Evolutionary conservation across 1,140 invertebrate genomes (phyloP).

Genomic region (Ips typographus): DNA sequence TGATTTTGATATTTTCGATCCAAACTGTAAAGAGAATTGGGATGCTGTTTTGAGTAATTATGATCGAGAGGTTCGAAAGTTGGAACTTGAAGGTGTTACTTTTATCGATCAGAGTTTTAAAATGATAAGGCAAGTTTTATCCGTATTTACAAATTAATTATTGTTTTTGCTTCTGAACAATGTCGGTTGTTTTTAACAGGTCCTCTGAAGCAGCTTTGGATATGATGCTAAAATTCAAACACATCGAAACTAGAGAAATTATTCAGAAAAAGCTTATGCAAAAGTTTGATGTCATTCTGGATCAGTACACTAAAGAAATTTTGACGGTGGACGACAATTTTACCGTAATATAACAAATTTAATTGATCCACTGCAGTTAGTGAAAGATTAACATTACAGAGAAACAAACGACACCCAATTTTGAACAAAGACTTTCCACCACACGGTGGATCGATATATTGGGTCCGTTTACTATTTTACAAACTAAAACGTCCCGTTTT

Average conservation of each 20-base stretch:
- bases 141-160: conserved; percentile 15
- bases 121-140: conserved; percentile 59
- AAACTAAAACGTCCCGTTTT: conserved; percentile 76
- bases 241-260: conserved; percentile 70
- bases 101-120: conserved; percentile 87
- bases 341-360: conserved; percentile 54
- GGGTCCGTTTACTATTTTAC: conserved; percentile 76
- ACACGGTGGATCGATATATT: conserved; percentile 78
- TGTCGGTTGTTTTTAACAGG: conserved; percentile 49
- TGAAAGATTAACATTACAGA: conserved; percentile 51
- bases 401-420: conserved; percentile 70
- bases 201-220: conserved; percentile 78
- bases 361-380: background rate
- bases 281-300: conserved; percentile 84
- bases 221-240: conserved; percentile 77
- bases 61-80: conserved; percentile 66
- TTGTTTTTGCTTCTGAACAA: conserved; percentile 1
- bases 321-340: conserved; percentile 66
- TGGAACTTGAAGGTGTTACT: conserved; percentile 79
- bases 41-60: conserved; percentile 75
- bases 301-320: conserved; percentile 83
- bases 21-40: conserved; percentile 79
- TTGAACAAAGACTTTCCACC: conserved; percentile 75
- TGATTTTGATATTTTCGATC: conserved; percentile 79
- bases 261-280: conserved; percentile 72